Percentiles rank a stretch among this genome's conserved stretches.
Conservation (phyloP, 2,797 vertebrate species). For the Hirundo rustica region DNA sequence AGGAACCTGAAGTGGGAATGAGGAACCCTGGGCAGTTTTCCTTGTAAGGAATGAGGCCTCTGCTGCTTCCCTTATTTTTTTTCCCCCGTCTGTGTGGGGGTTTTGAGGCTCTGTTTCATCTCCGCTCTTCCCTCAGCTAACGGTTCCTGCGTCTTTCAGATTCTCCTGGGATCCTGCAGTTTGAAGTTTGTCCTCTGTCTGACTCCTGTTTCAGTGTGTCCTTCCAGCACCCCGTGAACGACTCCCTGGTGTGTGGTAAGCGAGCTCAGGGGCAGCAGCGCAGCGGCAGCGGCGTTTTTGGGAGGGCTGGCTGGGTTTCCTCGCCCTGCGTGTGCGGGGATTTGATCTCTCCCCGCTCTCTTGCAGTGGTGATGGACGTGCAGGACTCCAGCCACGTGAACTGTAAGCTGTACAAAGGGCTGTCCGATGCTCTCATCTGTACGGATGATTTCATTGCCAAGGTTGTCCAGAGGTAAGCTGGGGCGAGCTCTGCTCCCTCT, state of each 20-base stretch:
- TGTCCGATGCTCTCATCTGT: conserved; percentile 96
- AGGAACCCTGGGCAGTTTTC: background rate
- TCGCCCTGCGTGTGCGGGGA: background rate
- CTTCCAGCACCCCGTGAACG: conserved; percentile 98
- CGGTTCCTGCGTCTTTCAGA: conserved; percentile 74
- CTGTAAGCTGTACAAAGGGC: conserved; percentile 96
- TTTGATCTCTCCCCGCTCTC: conserved; percentile 31
- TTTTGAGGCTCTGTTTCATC: background rate
- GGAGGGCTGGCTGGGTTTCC: background rate
- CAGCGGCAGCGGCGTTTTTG: background rate
- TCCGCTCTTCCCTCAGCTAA: background rate
- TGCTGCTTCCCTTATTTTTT: background rate
- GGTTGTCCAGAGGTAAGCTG: conserved; percentile 92
- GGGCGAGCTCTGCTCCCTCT: background rate
- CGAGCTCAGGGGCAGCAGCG: background rate
- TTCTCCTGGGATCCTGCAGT: conserved; percentile 91
- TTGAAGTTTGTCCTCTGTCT: conserved; percentile 96
- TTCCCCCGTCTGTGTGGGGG: accelerated
- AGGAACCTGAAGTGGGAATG: accelerated
- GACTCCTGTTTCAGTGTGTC: conserved; percentile 96
- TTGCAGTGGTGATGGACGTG: conserved; percentile 96
- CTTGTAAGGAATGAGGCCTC: background rate
- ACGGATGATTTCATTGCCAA: conserved; percentile 99
- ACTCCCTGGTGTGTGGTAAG: conserved; percentile 98
- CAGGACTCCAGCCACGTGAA: conserved; percentile 93